A percentile compares a stretch with the other conserved stretches of the same genome.
Evolutionary conservation across 2,113 vertebrate genomes (phyloP).

Genomic region (Regulus satrapa): DNA sequence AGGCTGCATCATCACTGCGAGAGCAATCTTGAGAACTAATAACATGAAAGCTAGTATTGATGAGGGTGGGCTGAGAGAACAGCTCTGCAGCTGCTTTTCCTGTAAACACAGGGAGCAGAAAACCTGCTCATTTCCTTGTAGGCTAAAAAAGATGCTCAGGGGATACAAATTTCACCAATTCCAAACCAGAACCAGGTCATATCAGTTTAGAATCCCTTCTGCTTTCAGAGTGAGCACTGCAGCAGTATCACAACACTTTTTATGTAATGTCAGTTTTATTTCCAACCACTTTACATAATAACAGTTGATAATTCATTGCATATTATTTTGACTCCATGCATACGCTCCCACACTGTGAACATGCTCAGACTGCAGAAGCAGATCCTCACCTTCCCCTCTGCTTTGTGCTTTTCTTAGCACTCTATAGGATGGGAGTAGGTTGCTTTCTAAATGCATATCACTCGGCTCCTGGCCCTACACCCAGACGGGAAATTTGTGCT

Average conservation of each 20-base stretch:
- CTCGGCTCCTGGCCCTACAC: neutral
- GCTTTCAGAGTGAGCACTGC: neutral
- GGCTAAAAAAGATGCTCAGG: neutral
- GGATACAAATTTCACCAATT: neutral
- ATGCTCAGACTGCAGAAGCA: neutral
- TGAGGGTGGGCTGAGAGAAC: neutral
- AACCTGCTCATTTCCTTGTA: neutral
- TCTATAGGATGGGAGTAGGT: neutral
- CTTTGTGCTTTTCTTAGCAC: neutral
- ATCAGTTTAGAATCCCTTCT: neutral
- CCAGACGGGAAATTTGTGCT: neutral
- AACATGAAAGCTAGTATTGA: neutral
- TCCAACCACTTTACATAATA: neutral
- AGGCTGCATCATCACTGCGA: neutral
- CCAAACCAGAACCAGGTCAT: neutral
- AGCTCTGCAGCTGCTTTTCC: neutral
- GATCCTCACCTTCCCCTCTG: neutral
- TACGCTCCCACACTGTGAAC: neutral
- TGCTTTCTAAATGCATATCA: neutral
- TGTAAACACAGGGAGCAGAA: neutral
- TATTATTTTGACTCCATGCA: neutral
- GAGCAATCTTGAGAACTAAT: neutral
- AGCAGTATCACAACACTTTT: neutral
- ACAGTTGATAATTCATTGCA: neutral
- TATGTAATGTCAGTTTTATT: neutral